Base-by-base conservation (phyloP, 2,113 vertebrate species). In the human (Homo sapiens) region DNA sequence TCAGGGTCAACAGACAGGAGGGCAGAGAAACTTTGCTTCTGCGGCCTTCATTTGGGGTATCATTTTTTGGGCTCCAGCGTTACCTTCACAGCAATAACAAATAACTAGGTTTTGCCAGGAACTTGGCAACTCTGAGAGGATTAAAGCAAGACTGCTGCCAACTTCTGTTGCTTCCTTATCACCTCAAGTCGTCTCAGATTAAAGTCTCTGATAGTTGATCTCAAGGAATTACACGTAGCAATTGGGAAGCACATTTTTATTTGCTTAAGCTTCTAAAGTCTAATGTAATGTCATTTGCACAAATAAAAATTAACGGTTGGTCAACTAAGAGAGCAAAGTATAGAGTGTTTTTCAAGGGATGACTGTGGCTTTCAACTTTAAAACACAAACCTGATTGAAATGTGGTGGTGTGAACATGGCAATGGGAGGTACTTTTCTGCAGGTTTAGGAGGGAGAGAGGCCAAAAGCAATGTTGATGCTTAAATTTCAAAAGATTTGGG, bases 221-320 rank as follows among this genome's bases (percentile, higher is more conserved):
- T 80, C 87, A 45, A n/a, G 78, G 45, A 85, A 61, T 75, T 61
- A 59, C 30, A 18, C 0, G 3, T 38, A 48, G 75, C 38, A 83
- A 9, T 57, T 50, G 57, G 48, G 82, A 86, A 87, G 14, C 55
- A 78, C 10, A 61, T 4, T 92, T 97, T 85, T 80, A 92, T 72
- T 87, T 96, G 95, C 84, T 87, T 90, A 57, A 66, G 25, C 17
- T 86, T 61, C 61, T 86, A 22, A 85, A 89, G 64, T 75, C 12
- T 23, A 75, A 18, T 61, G 25, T 79, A 32, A 64, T 73, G 23
- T 50, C 35, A 48, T 66, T 48, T 27, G 76, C 38, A 50, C n/a
- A 73, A 85, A 76, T 70, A 83, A 89, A 94, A 66, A 9, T 30
- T 30, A 80, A 93, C 12, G 55, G 18, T 25, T 91, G 50, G 57